A percentile compares a stretch with the other conserved stretches of the same genome.
phyloP scores from a whole-genome alignment of 1,140 invertebrate species.

The Ceratosolen fusciceps region DNA sequence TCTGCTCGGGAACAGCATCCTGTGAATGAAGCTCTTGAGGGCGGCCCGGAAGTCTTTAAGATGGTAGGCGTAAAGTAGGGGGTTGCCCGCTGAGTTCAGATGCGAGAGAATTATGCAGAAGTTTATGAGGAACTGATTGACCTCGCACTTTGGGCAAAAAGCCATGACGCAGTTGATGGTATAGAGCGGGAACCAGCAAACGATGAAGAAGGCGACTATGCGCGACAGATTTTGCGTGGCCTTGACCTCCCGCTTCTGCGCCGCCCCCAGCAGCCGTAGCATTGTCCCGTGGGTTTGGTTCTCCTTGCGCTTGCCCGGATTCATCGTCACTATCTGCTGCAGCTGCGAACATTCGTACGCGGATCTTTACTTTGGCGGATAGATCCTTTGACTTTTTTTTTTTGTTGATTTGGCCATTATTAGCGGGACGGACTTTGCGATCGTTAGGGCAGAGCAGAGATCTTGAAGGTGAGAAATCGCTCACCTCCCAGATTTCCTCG shows the following conservation, averaged over 20 bases:
- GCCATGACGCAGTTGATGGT: constrained; percentile 91
- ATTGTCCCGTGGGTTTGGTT: constrained; percentile 74
- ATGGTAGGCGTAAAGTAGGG: constrained; percentile 90
- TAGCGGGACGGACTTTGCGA: too few relatives aligned
- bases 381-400: background rate
- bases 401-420: background rate
- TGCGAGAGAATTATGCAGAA: constrained; percentile 91
- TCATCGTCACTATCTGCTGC: constrained; percentile 75
- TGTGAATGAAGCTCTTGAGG: constrained; percentile 75
- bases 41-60: constrained; percentile 87
- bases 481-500: too few relatives aligned
- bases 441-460: too few relatives aligned
- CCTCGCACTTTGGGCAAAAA: constrained; percentile 79
- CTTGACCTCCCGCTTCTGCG: constrained; percentile 89
- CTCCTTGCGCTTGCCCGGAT: constrained; percentile 64
- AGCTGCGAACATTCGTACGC: constrained; percentile 64
- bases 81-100: constrained; percentile 90
- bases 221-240: constrained; percentile 91
- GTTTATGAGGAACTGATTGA: constrained; percentile 80
- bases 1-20: constrained; percentile 29
- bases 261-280: constrained; percentile 83
- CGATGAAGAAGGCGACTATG: constrained; percentile 92
- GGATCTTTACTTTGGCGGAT: background rate
- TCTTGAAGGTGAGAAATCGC: too few relatives aligned
- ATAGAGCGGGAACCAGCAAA: constrained; percentile 93